Conservation (phyloP, 2,888 invertebrate genomes). For the Agrochola litura region DNA sequence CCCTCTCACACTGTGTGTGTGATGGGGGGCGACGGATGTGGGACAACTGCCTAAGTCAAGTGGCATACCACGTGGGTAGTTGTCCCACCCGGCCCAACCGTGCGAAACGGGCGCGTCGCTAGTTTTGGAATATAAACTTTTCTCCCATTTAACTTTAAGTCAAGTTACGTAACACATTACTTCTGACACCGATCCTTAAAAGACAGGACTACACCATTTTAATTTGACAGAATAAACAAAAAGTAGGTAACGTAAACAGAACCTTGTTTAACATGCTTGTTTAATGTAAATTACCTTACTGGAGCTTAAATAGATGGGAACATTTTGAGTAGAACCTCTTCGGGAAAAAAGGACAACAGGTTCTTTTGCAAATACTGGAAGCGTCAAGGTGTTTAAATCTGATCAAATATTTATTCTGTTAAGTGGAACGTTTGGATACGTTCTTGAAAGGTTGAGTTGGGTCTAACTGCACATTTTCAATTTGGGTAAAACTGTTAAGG, state of each 20-base stretch:
- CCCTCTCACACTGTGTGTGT: too few species aligned
- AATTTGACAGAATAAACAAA: constrained; percentile 52
- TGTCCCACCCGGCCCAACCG: too few species aligned
- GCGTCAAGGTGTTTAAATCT: constrained; percentile 21
- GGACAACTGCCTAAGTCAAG: not conserved
- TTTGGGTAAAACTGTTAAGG: not conserved
- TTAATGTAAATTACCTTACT: constrained; percentile 50
- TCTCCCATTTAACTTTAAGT: not conserved
- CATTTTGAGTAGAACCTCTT: constrained; percentile 31
- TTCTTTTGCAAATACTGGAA: constrained; percentile 13
- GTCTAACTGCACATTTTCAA: not conserved
- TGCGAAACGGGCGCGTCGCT: not conserved
- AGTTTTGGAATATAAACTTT: not conserved
- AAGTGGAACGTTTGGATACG: not conserved
- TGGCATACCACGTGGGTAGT: too few species aligned
- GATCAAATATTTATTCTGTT: constrained; percentile 29
- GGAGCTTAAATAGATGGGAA: constrained; percentile 34
- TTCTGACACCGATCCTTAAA: constrained; percentile 13
- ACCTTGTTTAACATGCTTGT: constrained; percentile 36
- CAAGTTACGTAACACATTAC: not conserved
- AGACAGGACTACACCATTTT: constrained; percentile 38
- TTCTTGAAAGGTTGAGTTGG: not conserved
- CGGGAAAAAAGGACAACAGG: constrained; percentile 25
- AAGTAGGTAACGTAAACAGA: constrained; percentile 34
- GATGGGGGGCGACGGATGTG: too few species aligned